These are phyloP conservation scores for Pristiophorus japonicus DNA, from an alignment of 2,113 vertebrate species.

Conservation along the genomic window DNA sequence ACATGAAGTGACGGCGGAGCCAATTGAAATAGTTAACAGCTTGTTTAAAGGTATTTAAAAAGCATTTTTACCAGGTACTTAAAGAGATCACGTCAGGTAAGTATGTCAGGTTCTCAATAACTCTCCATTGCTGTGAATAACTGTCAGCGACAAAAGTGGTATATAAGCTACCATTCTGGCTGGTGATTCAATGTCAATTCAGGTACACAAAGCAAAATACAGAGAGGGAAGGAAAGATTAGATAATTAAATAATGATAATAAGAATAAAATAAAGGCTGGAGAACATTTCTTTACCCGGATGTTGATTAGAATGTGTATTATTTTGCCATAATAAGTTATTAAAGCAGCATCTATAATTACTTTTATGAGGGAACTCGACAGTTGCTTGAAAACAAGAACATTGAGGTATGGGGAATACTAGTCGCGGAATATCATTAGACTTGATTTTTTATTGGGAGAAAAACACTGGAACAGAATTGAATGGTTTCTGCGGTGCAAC, in stretches of 20 bases:
- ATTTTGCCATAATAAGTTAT: neutral
- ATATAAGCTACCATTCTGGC: no score
- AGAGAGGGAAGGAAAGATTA: neutral
- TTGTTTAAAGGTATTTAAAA: no score
- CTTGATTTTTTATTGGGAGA: neutral
- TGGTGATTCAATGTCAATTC: neutral
- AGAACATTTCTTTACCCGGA: neutral
- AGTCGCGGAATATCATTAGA: neutral
- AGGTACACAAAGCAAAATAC: neutral
- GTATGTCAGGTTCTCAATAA: no score
- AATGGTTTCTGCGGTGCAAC: neutral
- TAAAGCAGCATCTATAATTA: neutral
- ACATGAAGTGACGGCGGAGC: no score
- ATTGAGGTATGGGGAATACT: neutral
- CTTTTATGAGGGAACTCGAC: neutral
- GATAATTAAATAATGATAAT: no score
- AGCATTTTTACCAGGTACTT: no score
- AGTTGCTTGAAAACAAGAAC: neutral
- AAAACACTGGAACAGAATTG: neutral
- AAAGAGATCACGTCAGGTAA: no score
- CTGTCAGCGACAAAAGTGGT: no score
- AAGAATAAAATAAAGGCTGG: neutral
- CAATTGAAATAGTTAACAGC: no score
- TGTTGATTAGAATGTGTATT: neutral
- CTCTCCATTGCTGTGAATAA: no score